Percentiles rank a stretch among this genome's conserved stretches.
phyloP scores from a whole-genome alignment of 2,113 vertebrate species.

The Harpagus bidentatus region DNA sequence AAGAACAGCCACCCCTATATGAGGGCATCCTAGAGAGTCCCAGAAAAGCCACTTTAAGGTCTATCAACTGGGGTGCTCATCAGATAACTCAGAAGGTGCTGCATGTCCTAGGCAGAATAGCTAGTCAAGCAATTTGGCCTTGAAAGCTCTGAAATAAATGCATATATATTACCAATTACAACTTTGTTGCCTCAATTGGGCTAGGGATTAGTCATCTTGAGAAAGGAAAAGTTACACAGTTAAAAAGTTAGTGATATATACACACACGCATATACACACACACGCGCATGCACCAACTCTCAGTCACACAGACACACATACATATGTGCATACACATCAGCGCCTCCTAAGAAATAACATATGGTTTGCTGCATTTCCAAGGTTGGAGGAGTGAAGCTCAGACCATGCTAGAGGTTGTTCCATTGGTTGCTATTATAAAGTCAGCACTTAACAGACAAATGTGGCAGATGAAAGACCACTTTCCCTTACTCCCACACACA shows the following conservation, averaged over 20 bases:
- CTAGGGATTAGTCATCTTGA: neutral
- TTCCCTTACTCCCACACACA: neutral
- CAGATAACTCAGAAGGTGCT: neutral
- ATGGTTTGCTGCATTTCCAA: neutral
- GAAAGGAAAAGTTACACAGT: neutral
- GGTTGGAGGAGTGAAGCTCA: neutral
- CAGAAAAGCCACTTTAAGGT: neutral
- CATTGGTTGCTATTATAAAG: neutral
- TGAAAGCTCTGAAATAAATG: neutral
- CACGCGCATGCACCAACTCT: neutral
- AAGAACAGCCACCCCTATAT: neutral
- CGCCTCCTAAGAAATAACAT: neutral
- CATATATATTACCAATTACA: neutral
- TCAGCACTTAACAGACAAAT: neutral
- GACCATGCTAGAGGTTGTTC: neutral
- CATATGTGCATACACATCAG: neutral
- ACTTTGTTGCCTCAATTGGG: neutral
- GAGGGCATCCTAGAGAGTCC: neutral
- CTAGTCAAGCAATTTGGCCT: neutral
- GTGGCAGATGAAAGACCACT: neutral
- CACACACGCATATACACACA: neutral
- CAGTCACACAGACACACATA: neutral
- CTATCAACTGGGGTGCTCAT: neutral
- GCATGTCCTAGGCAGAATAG: neutral
- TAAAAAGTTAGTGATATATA: neutral